Conservation (phyloP, 35 echinoderm and acorn worm genomes). For the Amphiura filiformis region DNA sequence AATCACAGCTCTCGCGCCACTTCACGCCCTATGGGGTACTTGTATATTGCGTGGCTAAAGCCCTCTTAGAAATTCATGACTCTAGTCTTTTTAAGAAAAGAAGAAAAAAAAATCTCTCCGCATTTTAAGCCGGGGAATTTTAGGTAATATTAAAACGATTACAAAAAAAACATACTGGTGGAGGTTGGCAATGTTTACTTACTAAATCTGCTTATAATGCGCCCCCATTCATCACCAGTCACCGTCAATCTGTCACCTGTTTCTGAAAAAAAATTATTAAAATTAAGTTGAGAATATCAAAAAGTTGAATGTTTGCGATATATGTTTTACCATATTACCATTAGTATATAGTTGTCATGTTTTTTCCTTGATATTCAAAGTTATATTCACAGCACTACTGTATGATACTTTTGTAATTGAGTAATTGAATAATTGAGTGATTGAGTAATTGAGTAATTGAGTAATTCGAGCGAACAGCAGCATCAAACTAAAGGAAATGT, state of each 20-base stretch:
- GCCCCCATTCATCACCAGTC: not conserved
- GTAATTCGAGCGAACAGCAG: too few relatives aligned
- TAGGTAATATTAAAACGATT: conserved; percentile 23
- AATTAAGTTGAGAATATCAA: too few relatives aligned
- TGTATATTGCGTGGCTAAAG: not conserved
- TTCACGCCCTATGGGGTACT: not conserved
- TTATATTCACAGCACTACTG: too few relatives aligned
- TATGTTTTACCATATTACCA: too few relatives aligned
- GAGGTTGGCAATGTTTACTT: conserved; percentile 43
- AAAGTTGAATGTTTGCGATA: too few relatives aligned
- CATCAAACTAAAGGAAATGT: too few relatives aligned
- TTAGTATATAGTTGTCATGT: too few relatives aligned
- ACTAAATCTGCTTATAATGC: conserved; percentile 58
- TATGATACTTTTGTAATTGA: too few relatives aligned
- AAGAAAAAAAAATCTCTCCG: not conserved
- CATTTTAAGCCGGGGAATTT: not conserved
- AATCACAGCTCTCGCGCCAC: conserved; percentile 4
- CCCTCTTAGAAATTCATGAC: not conserved
- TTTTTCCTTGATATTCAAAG: too few relatives aligned
- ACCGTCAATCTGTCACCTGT: conserved; percentile 53
- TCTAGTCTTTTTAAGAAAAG: not conserved
- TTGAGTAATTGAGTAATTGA: too few relatives aligned
- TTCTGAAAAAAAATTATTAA: too few relatives aligned
- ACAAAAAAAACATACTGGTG: conserved; percentile 25
- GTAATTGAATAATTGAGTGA: too few relatives aligned